These are phyloP conservation scores for Sesamia inferens DNA, from an alignment of 2,888 invertebrate genomes.

Conservation along the genomic window DNA sequence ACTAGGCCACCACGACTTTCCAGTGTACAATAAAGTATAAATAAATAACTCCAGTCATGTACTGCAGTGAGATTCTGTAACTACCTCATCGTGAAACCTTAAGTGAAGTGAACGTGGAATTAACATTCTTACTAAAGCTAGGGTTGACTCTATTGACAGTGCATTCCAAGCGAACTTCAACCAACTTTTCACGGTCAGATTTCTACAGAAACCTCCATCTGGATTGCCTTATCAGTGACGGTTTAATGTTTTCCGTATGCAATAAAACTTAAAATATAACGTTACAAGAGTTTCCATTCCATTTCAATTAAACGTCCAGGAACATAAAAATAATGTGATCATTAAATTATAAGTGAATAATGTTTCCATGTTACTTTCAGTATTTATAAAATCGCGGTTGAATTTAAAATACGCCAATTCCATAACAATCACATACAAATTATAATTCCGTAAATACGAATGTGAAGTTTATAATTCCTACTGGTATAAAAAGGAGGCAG, in stretches of 20 bases:
- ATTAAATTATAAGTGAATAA: conserved; percentile 23
- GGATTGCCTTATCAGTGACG: background rate
- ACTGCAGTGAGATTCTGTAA: too few relatives aligned
- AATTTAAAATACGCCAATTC: conserved; percentile 18
- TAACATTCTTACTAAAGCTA: too few relatives aligned
- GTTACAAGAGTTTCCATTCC: conserved; percentile 9
- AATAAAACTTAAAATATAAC: background rate
- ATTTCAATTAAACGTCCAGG: conserved; percentile 7
- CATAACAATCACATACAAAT: conserved; percentile 50
- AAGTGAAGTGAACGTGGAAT: too few relatives aligned
- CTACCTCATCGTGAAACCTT: too few relatives aligned
- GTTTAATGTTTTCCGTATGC: background rate
- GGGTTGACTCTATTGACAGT: too few relatives aligned
- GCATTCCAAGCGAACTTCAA: too few relatives aligned
- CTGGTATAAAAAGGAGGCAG: conserved; percentile 48
- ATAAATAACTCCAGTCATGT: too few relatives aligned
- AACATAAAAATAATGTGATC: conserved; percentile 22
- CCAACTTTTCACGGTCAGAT: too few relatives aligned
- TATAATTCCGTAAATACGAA: conserved; percentile 40
- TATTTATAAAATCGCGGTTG: conserved; percentile 10
- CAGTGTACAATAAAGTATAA: too few relatives aligned
- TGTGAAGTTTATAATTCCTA: conserved; percentile 50
- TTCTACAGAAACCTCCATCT: background rate
- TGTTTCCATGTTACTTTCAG: conserved; percentile 17
- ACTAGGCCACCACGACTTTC: too few relatives aligned